Conservation (phyloP, 2,797 vertebrate species). For the Poeciliopsis presidionis region DNA sequence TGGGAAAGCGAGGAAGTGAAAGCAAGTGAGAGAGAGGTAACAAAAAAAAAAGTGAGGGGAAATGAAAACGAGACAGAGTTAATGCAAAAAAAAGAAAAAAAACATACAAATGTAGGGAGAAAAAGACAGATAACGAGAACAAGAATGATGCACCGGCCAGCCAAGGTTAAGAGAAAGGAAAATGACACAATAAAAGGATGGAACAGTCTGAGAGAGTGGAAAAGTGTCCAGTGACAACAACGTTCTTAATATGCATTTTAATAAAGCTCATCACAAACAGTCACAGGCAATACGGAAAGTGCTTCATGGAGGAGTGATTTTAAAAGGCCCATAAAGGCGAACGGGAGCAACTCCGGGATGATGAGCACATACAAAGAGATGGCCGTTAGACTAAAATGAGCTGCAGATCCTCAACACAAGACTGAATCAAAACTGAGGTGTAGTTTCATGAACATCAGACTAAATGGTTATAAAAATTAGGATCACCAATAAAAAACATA, state of each 20-base stretch:
- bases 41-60: constrained; percentile 35
- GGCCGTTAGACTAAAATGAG: constrained; percentile 48
- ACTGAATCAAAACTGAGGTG: constrained; percentile 35
- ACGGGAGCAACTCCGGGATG: constrained; percentile 53
- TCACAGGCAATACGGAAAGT: constrained; percentile 49
- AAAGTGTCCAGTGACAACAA: constrained; percentile 52
- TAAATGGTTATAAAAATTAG: constrained; percentile 35
- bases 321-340: constrained; percentile 63
- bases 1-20: constrained; percentile 24
- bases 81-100: constrained; percentile 39
- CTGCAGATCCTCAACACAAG: constrained; percentile 29
- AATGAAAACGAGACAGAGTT: constrained; percentile 34
- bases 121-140: constrained; percentile 34
- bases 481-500: constrained; percentile 7
- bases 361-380: constrained; percentile 42
- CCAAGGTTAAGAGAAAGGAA: constrained; percentile 56
- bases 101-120: constrained; percentile 41
- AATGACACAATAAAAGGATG: constrained; percentile 68
- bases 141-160: constrained; percentile 32
- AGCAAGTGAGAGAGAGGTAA: constrained; percentile 37
- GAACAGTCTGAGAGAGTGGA: constrained; percentile 40
- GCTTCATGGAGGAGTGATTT: constrained; percentile 52
- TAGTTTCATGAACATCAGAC: constrained; percentile 21
- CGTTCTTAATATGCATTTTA: constrained; percentile 49
- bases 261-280: constrained; percentile 46